Conservation (phyloP, 2,888 invertebrate genomes). For the Monoplex corrugatus region DNA sequence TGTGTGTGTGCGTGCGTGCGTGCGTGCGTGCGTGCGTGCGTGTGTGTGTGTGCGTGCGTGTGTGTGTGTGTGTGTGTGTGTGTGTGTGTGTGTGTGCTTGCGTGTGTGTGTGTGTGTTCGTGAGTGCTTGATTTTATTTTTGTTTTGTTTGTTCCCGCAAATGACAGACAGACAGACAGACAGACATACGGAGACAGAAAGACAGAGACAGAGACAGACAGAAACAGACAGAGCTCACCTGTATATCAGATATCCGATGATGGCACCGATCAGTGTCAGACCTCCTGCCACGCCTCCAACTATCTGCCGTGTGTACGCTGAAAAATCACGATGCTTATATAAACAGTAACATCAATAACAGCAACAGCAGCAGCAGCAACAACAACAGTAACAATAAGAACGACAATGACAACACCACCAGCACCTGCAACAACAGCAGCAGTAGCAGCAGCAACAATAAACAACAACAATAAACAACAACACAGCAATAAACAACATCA, state of each 20-base stretch:
- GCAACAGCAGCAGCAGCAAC: not conserved
- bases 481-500: too few relatives aligned
- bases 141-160: not conserved
- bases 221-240: slow-evolving; percentile 69
- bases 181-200: slow-evolving; percentile 33
- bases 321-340: slow-evolving; percentile 45
- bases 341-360: not conserved
- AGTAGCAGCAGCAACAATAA: not conserved
- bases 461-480: too few relatives aligned
- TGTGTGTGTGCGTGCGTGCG: not conserved
- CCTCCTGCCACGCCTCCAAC: slow-evolving; percentile 91
- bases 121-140: not conserved
- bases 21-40: not conserved
- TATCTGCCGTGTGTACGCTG: slow-evolving; percentile 92
- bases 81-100: not conserved
- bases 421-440: too few relatives aligned
- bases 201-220: slow-evolving; percentile 8
- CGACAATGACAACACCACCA: too few relatives aligned
- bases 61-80: not conserved
- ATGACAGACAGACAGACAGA: slow-evolving; percentile 21
- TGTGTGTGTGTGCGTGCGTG: not conserved
- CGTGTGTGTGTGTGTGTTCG: not conserved
- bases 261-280: slow-evolving; percentile 86
- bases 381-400: not conserved
- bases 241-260: slow-evolving; percentile 88